phyloP scores from a whole-genome alignment of 2,888 invertebrate genomes.

The Trissolcus brochymenae region DNA sequence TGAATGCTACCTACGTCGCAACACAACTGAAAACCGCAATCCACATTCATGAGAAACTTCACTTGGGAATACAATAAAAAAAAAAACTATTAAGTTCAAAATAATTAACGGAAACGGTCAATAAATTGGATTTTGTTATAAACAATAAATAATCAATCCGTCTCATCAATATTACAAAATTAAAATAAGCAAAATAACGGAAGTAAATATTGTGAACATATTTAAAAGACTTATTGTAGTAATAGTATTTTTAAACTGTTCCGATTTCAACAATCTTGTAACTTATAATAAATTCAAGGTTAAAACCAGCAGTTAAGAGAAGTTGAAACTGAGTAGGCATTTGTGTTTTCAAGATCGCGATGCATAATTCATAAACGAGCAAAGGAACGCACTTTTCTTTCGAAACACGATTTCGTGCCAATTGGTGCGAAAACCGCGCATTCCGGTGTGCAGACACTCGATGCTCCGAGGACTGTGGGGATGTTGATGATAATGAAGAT shows the following conservation, averaged over 20 bases:
- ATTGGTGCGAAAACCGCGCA: constrained; percentile 44
- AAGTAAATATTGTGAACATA: not conserved
- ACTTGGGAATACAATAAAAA: constrained; percentile 20
- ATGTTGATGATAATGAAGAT: constrained; percentile 65
- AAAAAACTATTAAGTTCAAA: not conserved
- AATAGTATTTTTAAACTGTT: not conserved
- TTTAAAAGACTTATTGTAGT: not conserved
- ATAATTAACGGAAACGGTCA: constrained; percentile 43
- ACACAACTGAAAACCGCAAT: constrained; percentile 34
- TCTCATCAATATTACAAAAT: not conserved
- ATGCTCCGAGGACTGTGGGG: constrained; percentile 37
- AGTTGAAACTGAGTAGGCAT: constrained; percentile 5
- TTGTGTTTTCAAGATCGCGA: constrained; percentile 18
- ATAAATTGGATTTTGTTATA: constrained; percentile 15
- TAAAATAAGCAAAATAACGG: not conserved
- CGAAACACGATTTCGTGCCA: constrained; percentile 48
- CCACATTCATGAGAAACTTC: constrained; percentile 45
- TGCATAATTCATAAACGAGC: constrained; percentile 39
- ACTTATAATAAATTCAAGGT: constrained; percentile 17
- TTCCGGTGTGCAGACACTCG: constrained; percentile 22
- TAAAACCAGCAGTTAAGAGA: not conserved
- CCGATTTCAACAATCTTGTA: not conserved
- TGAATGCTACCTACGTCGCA: constrained; percentile 44
- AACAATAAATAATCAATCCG: constrained; percentile 4
- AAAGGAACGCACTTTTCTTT: constrained; percentile 36